These are phyloP conservation scores for Zaprionus camerounensis DNA, from an alignment of 1,140 invertebrate genomes.

Conservation along the genomic window DNA sequence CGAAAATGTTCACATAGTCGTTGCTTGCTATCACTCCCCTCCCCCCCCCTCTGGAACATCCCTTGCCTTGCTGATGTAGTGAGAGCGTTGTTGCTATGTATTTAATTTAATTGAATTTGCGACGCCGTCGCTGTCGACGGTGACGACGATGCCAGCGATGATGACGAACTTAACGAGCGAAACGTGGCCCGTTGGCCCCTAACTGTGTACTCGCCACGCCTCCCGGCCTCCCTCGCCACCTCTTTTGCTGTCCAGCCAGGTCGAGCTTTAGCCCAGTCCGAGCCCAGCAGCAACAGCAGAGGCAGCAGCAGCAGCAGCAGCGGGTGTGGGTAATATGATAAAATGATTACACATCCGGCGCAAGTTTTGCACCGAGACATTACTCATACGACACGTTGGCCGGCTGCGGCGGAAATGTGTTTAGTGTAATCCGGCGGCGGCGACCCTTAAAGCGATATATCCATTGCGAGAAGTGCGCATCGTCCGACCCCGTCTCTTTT, in stretches of 20 bases:
- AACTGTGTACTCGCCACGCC: background rate
- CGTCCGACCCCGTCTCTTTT: background rate
- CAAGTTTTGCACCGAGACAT: constrained; percentile 78
- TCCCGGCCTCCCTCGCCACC: background rate
- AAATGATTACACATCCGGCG: constrained; percentile 81
- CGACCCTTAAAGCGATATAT: constrained; percentile 49
- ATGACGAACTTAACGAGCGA: constrained; percentile 69
- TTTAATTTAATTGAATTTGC: constrained; percentile 82
- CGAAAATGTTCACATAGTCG: constrained; percentile 65
- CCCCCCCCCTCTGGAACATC: background rate
- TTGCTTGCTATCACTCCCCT: constrained; percentile 6
- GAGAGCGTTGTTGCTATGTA: constrained; percentile 64
- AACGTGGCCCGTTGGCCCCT: constrained; percentile 49
- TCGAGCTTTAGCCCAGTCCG: background rate
- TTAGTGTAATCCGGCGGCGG: constrained; percentile 69
- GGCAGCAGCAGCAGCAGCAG: no score
- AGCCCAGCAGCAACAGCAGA: no score
- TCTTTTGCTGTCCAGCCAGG: background rate
- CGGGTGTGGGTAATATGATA: constrained; percentile 70
- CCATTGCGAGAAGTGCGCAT: constrained; percentile 42
- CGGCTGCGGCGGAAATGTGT: constrained; percentile 71
- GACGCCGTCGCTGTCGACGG: constrained; percentile 60
- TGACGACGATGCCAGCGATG: constrained; percentile 43
- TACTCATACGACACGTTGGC: constrained; percentile 78
- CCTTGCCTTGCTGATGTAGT: background rate